These are phyloP conservation scores for Esox lucius DNA, from an alignment of 2,797 vertebrate species.

Conservation along the genomic window DNA sequence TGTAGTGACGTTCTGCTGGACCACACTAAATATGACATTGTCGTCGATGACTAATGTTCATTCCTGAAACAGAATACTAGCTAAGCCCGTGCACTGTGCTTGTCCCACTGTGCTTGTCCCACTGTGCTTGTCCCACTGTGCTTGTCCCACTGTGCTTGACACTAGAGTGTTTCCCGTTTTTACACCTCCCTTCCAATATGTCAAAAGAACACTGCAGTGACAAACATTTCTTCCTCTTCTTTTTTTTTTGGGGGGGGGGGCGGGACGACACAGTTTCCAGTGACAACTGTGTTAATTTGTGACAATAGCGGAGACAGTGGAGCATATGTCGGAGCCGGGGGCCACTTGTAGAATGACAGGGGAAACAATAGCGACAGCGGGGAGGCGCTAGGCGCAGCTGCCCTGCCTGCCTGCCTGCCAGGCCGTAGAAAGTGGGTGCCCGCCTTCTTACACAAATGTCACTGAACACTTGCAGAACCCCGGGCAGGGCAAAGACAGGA, in stretches of 20 bases:
- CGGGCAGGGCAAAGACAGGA: conserved; percentile 18
- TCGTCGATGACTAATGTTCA: background rate
- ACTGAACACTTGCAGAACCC: conserved; percentile 42
- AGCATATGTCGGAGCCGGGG: conserved; percentile 49
- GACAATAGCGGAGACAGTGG: conserved; percentile 42
- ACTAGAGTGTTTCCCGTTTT: background rate
- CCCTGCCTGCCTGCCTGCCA: background rate
- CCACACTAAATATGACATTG: background rate
- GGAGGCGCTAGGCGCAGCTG: conserved; percentile 32
- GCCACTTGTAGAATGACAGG: conserved; percentile 42
- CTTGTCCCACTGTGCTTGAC: no score
- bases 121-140: background rate
- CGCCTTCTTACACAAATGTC: conserved; percentile 39
- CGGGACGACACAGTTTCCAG: conserved; percentile 36
- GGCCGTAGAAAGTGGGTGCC: conserved; percentile 15
- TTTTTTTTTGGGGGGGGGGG: background rate
- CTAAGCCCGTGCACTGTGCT: background rate
- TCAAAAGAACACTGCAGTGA: conserved; percentile 2
- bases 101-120: no score
- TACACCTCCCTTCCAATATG: no score
- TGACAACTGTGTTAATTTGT: conserved; percentile 58
- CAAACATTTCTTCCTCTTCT: conserved; percentile 20
- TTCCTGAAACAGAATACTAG: background rate
- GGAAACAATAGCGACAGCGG: conserved; percentile 25
- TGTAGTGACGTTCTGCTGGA: background rate